Percentiles rank a stretch among this genome's conserved stretches.
Conservation (phyloP, 2,888 invertebrate species). For the Eristalinus sepulchralis region DNA sequence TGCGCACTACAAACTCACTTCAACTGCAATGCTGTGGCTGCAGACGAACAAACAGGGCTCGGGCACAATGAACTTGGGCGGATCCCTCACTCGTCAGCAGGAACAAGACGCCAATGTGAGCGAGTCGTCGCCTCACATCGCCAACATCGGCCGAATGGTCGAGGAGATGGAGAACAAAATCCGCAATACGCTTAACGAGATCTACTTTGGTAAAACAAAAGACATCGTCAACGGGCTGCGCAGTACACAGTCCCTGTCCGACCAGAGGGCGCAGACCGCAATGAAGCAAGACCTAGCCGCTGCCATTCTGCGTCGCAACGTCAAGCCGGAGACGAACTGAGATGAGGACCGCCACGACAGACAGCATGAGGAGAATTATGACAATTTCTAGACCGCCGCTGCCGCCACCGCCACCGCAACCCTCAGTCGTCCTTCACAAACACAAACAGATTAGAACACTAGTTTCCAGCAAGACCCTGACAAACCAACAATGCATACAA, state of each 20-base stretch:
- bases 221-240: slow-evolving; percentile 98
- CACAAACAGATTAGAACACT: neutral
- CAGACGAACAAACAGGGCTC: slow-evolving; percentile 98
- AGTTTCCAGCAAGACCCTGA: slow-evolving; percentile 45
- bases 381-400: slow-evolving; percentile 59
- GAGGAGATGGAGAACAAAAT: slow-evolving; percentile 99
- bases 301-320: slow-evolving; percentile 91
- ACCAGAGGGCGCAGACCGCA: slow-evolving; percentile 91
- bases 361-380: slow-evolving; percentile 62
- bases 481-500: slow-evolving; percentile 28
- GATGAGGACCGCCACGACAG: slow-evolving; percentile 61
- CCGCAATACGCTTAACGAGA: slow-evolving; percentile 97
- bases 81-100: slow-evolving; percentile 97
- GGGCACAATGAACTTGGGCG: slow-evolving; percentile 99
- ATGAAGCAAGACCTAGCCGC: slow-evolving; percentile 92
- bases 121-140: slow-evolving; percentile 97
- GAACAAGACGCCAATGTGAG: slow-evolving; percentile 95
- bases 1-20: slow-evolving; percentile 99
- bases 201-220: slow-evolving; percentile 99
- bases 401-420: slow-evolving; percentile 33
- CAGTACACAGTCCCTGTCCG: slow-evolving; percentile 90
- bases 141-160: slow-evolving; percentile 98
- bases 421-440: slow-evolving; percentile 42
- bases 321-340: slow-evolving; percentile 82
- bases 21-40: slow-evolving; percentile 99